A percentile compares a stretch with the other conserved stretches of the same genome.
phyloP scores from a whole-genome alignment of 1,140 invertebrate genomes.

The Heterodera schachtii region DNA sequence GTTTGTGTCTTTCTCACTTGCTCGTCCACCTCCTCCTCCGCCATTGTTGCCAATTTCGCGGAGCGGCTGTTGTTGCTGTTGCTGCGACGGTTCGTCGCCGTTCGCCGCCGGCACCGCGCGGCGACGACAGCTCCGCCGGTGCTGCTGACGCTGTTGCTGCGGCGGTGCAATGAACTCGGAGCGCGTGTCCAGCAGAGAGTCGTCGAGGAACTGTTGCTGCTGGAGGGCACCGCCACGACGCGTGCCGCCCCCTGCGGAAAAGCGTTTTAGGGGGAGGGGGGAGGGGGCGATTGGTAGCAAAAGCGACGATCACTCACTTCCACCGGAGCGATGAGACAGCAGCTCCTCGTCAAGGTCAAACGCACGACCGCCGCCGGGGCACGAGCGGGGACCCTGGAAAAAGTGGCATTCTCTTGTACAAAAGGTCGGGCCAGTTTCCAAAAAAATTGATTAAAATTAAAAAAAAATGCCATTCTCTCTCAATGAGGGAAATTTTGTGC shows the following conservation, averaged over 20 bases:
- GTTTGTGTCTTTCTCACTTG: too few relatives aligned
- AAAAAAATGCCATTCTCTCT: not conserved
- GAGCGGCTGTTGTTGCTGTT: conserved; percentile 3
- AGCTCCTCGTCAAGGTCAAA: not conserved
- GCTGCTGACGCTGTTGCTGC: not conserved
- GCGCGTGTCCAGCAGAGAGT: conserved; percentile 9
- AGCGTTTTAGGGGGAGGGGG: too few relatives aligned
- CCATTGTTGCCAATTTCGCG: conserved; percentile 17
- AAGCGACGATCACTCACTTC: not conserved
- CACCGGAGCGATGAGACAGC: not conserved
- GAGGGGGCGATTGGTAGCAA: not conserved
- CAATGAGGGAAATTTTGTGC: too few relatives aligned
- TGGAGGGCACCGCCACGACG: not conserved
- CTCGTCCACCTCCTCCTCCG: not conserved
- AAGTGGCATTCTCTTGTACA: not conserved
- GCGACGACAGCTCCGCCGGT: not conserved
- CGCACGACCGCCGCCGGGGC: conserved; percentile 7
- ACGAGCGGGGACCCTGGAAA: conserved; percentile 14
- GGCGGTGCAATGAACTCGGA: conserved; percentile 27
- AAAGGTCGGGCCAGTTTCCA: too few relatives aligned
- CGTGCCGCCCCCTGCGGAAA: not conserved
- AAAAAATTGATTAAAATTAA: too few relatives aligned
- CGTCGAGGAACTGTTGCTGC: not conserved
- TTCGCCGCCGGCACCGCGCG: too few relatives aligned
- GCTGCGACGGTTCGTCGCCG: not conserved